Base-by-base conservation (phyloP, 1,140 invertebrate genomes). In the Ganaspis sp. region DNA sequence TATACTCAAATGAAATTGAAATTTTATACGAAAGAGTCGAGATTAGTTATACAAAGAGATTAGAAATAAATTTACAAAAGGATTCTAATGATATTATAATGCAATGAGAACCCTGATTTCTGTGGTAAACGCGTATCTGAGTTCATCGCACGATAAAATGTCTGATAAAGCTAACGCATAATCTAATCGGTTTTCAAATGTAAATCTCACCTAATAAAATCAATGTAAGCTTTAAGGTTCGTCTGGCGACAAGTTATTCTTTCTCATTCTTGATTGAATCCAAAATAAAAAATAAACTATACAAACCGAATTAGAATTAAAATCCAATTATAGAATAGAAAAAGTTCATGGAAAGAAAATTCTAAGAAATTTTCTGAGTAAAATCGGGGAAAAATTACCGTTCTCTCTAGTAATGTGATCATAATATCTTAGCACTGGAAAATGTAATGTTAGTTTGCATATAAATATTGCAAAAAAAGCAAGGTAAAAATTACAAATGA, bases 91-190 rank as follows among this genome's bases (percentile, higher is more conserved):
- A 64, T 64, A 64, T 64, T 26, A 26, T 29, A 64, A 64, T 64
- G 12, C 23, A 64, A 29, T 64, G 58, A 29, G 23, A 64, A 64
- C 26, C 26, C 23, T 64, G 58, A 64, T 26, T 29, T 34, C 11
- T 15, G 17, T 17, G 45, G n/a, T 49, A 49, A 15, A 12, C 12
- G n/a, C 6, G 6, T 34, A 34, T 34, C 29, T 34, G 15, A 29
- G 58, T 64, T 64, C 58, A 64, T 64, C 23, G 58, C 23, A 64
- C 58, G 58, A 64, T 64, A 64, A 64, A 64, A 64, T 26, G 23
- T 8, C 23, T 29, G 58, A 64, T 64, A 64, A 64, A n/a, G 5
- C 15, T 64, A 9, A 29, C 15, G 58, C 58, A 34, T 64, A 64
- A 64, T 64, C 58, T 64, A 64, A 64, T 34, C 58, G 58, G 11